Conservation (phyloP, 2,888 invertebrate genomes). For the Molanna angustata region DNA sequence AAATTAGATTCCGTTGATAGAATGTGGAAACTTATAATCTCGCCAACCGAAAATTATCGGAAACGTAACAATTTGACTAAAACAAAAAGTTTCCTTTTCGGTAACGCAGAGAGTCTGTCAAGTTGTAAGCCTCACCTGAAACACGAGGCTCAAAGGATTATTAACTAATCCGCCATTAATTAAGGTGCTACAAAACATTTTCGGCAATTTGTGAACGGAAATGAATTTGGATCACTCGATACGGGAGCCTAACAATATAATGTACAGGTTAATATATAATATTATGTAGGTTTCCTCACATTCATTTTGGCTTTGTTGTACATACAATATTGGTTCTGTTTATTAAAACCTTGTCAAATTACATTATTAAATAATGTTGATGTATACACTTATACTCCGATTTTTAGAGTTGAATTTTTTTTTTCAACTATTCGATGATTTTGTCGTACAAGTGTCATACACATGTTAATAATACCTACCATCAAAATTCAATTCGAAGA, state of each 20-base stretch:
- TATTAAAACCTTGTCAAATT: too few species aligned
- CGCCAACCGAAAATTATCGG: background rate
- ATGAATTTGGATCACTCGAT: background rate
- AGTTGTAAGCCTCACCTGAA: background rate
- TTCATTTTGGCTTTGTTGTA: background rate
- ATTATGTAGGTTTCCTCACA: background rate
- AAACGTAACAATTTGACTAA: background rate
- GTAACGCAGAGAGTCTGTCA: background rate
- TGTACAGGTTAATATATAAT: background rate
- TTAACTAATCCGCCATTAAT: background rate
- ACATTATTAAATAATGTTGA: too few species aligned
- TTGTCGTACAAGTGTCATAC: too few species aligned
- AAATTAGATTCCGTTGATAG: too few species aligned
- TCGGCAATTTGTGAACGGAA: background rate
- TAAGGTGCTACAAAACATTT: background rate
- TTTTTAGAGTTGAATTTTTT: too few species aligned
- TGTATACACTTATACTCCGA: too few species aligned
- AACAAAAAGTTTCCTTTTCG: background rate
- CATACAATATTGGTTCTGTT: too few species aligned
- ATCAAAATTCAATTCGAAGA: too few species aligned
- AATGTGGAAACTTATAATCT: too few species aligned
- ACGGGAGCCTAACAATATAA: too few species aligned
- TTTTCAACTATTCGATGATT: too few species aligned
- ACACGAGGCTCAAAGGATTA: background rate
- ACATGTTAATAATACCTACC: too few species aligned